phyloP scores from a whole-genome alignment of 2,888 invertebrate species.

The Adelphocoris suturalis region DNA sequence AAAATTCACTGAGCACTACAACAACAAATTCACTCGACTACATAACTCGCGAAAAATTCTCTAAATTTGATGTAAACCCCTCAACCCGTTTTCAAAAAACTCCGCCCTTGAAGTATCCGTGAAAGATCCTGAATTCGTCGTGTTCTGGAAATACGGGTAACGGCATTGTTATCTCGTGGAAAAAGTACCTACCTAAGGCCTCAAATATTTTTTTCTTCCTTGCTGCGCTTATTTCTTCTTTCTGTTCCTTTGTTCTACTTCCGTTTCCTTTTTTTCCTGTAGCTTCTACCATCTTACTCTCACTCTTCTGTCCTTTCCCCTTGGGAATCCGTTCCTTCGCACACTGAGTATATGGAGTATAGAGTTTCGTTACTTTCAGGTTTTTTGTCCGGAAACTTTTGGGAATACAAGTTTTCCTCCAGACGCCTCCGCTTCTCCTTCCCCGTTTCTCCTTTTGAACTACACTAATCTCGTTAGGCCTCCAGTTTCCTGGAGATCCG shows the following conservation, averaged over 20 bases:
- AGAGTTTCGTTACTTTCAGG: slow-evolving; percentile 1
- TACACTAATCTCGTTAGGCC: slow-evolving; percentile 34
- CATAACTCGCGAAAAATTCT: too few relatives aligned
- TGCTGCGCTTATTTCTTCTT: background rate
- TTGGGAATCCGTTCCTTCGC: background rate
- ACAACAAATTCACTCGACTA: too few relatives aligned
- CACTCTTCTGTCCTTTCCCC: background rate
- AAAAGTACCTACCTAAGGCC: too few relatives aligned
- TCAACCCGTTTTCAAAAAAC: background rate
- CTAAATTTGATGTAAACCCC: too few relatives aligned
- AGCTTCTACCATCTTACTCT: background rate
- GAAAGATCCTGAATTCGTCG: background rate
- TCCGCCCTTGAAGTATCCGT: background rate
- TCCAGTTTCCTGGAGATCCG: background rate
- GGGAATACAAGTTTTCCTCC: slow-evolving; percentile 7
- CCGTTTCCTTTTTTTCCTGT: background rate
- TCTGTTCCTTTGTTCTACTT: background rate
- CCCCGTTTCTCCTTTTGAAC: background rate
- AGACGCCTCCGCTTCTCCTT: background rate
- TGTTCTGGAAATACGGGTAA: slow-evolving; percentile 8
- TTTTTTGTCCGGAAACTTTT: background rate
- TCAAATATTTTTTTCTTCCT: slow-evolving; percentile 9
- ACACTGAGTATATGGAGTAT: background rate
- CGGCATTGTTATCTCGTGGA: background rate
- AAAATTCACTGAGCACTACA: too few relatives aligned